Evolutionary conservation across 53 echinoderm and acorn worm genomes (phyloP), one percentile per base, ranked within the genome.

Genomic region (Luidia sarsii): DNA sequence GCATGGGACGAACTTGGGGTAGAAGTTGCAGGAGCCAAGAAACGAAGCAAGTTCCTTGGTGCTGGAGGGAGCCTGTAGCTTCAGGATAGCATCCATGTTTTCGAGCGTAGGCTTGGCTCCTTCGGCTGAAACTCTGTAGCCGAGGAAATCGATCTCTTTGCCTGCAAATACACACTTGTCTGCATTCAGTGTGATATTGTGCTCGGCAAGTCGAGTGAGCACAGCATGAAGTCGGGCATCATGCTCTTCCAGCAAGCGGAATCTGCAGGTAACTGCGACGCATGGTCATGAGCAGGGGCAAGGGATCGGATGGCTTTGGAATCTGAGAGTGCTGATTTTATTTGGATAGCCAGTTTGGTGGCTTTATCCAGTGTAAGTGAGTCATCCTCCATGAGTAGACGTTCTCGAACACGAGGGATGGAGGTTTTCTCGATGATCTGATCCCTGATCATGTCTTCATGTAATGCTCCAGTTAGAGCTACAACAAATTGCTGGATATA

Each of bases 21-120:
- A 87, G 53, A 70, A 87, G 64, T 87, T 87, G 3, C 70, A 80
- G 3, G 80, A 56, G 8, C 80, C 80, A 20, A 87, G 80, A 63
- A 85, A 87, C 27, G 86, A 79, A 0, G 80, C 48, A 19, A 81
- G 70, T 36, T 87, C 81, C 35, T 87, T 87, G 59, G 60, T 50
- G 54, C 81, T 87, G 22, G 71, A 81, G 2, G 81, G 87, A 25
- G 14, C 53, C 27, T 57, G 80, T 6, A 87, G 69, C 38, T 11
- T 33, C 35, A 39, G 80, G 28, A 87, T 80, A 13, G 87, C 87
- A 20, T 28, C 69, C 1, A 70, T 62, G 55, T 80, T 87, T 33
- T 50, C 31, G 61, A 14, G 46, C 50, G 50, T 86, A 9, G 79
- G 80, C 51, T 50, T 50, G 23, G 66, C 75, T 35, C 85, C 74